Percentiles rank a stretch among this genome's conserved stretches.
These are phyloP conservation scores for Poecilobothrus nobilitatus DNA, from an alignment of 2,888 invertebrate genomes.

Conservation along the genomic window DNA sequence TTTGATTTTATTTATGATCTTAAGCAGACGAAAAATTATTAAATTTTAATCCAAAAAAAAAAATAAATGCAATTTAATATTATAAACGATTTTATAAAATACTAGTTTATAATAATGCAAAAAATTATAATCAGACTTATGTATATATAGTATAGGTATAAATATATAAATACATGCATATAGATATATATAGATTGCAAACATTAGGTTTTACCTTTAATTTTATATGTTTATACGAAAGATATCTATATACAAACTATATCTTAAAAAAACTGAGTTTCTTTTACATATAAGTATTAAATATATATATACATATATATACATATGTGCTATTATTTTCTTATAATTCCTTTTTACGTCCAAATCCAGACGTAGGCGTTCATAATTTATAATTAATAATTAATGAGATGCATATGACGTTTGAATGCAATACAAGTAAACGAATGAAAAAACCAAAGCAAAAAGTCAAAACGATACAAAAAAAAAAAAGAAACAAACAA, in stretches of 20 bases:
- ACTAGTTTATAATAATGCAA: too few relatives aligned
- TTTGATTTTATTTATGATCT: neutral
- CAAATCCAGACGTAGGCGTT: conserved; percentile 27
- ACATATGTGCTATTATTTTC: neutral
- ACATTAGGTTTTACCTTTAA: too few relatives aligned
- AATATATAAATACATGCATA: too few relatives aligned
- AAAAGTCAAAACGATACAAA: neutral
- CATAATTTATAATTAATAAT: conserved; percentile 29
- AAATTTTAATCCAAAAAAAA: neutral
- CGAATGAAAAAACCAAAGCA: neutral
- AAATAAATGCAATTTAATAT: neutral
- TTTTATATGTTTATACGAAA: too few relatives aligned
- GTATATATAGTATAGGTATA: too few relatives aligned
- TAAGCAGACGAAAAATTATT: neutral
- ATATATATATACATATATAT: too few relatives aligned
- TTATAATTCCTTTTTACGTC: conserved; percentile 2
- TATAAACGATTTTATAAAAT: neutral
- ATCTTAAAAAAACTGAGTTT: too few relatives aligned
- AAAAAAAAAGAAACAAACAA: neutral
- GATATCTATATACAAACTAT: too few relatives aligned
- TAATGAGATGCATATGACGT: conserved; percentile 29
- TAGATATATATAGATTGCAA: neutral
- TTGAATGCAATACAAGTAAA: conserved; percentile 20
- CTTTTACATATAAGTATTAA: too few relatives aligned
- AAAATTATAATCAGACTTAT: too few relatives aligned